These are phyloP conservation scores for Garrulus glandarius DNA, from an alignment of 2,797 vertebrate species.

Conservation along the genomic window DNA sequence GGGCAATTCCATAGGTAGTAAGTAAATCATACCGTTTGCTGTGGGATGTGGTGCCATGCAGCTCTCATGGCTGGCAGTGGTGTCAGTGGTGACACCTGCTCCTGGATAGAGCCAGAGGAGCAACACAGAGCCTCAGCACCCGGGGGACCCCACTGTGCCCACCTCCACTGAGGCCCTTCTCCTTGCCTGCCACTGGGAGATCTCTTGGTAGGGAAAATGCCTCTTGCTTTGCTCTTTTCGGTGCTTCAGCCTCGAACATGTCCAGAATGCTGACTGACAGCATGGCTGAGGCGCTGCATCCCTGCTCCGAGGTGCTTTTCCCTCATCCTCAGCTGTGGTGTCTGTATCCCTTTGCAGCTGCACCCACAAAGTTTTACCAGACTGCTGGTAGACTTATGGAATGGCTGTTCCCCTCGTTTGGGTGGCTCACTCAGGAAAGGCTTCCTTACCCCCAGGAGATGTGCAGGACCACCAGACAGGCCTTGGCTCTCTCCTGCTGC, in stretches of 20 bases:
- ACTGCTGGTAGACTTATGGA: accelerated
- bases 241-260: not conserved
- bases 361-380: accelerated
- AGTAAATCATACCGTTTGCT: conserved; percentile 33
- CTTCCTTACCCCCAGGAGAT: accelerated
- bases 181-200: not conserved
- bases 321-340: not conserved
- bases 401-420: not conserved
- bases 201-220: not conserved
- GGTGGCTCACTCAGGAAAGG: not conserved
- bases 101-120: not conserved
- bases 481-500: not conserved
- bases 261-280: not conserved
- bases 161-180: accelerated
- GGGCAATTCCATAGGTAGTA: conserved; percentile 52
- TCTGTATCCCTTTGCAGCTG: not conserved
- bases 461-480: not conserved
- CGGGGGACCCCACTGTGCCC: accelerated
- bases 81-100: not conserved
- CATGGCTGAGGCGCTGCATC: not conserved
- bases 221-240: not conserved
- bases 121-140: not conserved
- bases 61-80: not conserved
- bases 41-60: accelerated
- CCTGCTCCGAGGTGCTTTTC: not conserved